Base-by-base conservation (phyloP, 2,888 invertebrate species). In the Invenusta paracnida region DNA sequence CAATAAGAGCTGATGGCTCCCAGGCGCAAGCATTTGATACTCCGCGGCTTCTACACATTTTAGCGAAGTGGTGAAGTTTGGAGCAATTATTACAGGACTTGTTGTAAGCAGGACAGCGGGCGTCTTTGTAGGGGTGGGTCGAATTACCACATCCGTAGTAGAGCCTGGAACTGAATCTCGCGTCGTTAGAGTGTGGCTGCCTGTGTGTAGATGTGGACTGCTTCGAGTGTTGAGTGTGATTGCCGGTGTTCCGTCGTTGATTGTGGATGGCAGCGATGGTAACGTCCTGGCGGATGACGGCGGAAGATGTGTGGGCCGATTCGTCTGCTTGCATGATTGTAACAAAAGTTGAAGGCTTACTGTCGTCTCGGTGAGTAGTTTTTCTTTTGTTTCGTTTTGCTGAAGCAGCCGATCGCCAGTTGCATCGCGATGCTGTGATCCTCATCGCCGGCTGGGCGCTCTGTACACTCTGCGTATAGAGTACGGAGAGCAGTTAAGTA, bases 291-390 rank as follows among this genome's bases (percentile, higher is more conserved):
- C 73, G 73, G 73, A 73, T 73, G 73, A 73, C 2, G 25, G 73
- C 73, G 73, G 73, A 73, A 23, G 27, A 73, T 73, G 73, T 23
- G 73, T 73, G 73, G 73, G 83, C 83, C 0, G 83, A 48, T 29
- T 83, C 83, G 83, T 83, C 30, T 1, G 83, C 83, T 17, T 23
- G 83, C 83, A 83, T 83, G 0, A 83, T 83, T 28, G 83, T 83
- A 23, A 83, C 27, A n/a, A 83, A 83, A 0, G 5, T 29, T 83
- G 29, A 0, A 73, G 73, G 73, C 73, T 73, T 25, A 73, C 27
- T n/a, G 73, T 73, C 23, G 73, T 73, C 27, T 73, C 83, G 25
- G 83, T 83, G 1, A 83, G 83, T 1, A 83, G 83, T 29, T 83
- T 83, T 29, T 83, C 83, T 66, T 83, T n/a, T 66, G 83, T 83